Conservation (phyloP, 2,113 vertebrate species). For the Leptobrachium ailaonicum region DNA sequence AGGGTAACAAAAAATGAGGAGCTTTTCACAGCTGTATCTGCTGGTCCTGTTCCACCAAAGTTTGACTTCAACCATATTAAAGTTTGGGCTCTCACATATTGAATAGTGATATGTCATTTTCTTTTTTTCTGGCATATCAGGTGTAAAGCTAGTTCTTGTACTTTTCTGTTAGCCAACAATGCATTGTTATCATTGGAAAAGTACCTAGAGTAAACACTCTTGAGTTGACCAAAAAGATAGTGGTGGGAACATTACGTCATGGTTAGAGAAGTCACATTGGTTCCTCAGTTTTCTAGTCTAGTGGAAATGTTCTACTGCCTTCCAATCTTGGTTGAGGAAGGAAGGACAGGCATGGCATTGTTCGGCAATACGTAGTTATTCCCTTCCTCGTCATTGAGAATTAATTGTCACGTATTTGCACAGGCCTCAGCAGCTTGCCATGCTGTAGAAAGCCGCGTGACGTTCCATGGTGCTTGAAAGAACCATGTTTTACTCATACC, state of each 20-base stretch:
- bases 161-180: not conserved
- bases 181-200: not conserved
- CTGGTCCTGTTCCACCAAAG: slow-evolving; percentile 69
- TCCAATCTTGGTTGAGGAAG: slow-evolving; percentile 6
- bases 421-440: slow-evolving; percentile 86
- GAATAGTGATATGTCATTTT: not conserved
- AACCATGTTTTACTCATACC: slow-evolving; percentile 99
- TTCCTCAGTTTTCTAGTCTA: not conserved
- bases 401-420: slow-evolving; percentile 64
- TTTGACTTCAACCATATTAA: not conserved
- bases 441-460: slow-evolving; percentile 97
- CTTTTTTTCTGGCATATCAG: no score
- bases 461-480: slow-evolving; percentile 99
- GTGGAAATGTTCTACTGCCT: not conserved
- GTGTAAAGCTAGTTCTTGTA: not conserved
- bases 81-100: not conserved
- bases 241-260: not conserved
- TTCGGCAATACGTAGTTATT: not conserved
- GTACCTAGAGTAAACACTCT: not conserved
- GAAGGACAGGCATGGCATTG: slow-evolving; percentile 10
- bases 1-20: slow-evolving; percentile 69
- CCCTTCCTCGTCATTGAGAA: slow-evolving; percentile 9
- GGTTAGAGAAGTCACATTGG: not conserved
- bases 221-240: not conserved
- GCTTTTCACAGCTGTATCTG: slow-evolving; percentile 85